These are phyloP conservation scores for Gasterosteus nipponicus DNA, from an alignment of 2,113 vertebrate species.

Conservation along the genomic window DNA sequence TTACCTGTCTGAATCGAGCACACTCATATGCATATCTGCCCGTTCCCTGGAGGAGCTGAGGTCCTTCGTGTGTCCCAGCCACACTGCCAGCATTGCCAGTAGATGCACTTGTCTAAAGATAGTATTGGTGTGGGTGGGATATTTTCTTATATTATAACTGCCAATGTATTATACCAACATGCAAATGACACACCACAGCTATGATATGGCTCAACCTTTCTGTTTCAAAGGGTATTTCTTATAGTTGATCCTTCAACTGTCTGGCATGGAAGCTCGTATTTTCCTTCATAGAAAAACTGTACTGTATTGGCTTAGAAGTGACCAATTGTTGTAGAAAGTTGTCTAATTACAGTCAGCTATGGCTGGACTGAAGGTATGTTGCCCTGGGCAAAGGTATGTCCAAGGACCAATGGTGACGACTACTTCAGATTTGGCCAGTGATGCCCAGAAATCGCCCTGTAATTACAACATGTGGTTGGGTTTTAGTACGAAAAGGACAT, in stretches of 20 bases:
- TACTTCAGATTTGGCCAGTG: conserved; percentile 43
- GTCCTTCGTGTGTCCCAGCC: neutral
- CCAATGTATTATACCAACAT: neutral
- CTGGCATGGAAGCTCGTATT: neutral
- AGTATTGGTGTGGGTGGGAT: neutral
- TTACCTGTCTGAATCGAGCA: conserved; percentile 57
- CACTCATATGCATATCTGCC: conserved; percentile 30
- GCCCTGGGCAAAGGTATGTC: conserved; percentile 65
- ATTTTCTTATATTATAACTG: neutral
- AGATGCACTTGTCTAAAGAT: neutral
- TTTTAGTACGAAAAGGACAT: conserved; percentile 35
- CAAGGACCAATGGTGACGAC: conserved; percentile 55
- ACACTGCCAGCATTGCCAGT: neutral
- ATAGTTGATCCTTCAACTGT: neutral
- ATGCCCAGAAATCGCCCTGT: conserved; percentile 43
- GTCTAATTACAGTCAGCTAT: conserved; percentile 61
- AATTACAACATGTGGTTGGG: conserved; percentile 54
- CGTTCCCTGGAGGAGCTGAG: conserved; percentile 16
- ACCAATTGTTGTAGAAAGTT: conserved; percentile 47
- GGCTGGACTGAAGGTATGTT: conserved; percentile 34
- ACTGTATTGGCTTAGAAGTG: conserved; percentile 20
- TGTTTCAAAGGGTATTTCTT: neutral
- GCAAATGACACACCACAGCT: neutral
- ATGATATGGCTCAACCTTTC: neutral
- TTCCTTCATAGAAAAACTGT: neutral